A percentile compares a stretch with the other conserved stretches of the same genome.
phyloP scores from a whole-genome alignment of 2,113 vertebrate species.

The Datnioides undecimradiatus region DNA sequence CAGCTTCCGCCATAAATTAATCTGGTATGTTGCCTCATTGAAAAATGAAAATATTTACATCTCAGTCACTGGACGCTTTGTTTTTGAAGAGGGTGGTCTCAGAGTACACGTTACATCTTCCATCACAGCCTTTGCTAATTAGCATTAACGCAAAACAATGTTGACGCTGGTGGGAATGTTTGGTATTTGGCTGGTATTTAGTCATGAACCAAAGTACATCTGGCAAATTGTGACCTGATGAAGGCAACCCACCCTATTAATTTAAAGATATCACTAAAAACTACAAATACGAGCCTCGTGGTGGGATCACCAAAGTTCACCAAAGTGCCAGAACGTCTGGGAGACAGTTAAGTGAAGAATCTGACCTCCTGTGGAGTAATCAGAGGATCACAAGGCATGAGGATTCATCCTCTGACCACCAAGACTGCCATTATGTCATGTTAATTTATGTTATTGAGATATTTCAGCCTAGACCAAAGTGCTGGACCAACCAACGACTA shows the following conservation, averaged over 20 bases:
- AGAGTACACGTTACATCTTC: neutral
- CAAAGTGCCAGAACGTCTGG: no score
- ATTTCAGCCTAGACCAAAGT: neutral
- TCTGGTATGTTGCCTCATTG: constrained; percentile 21
- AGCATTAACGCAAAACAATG: neutral
- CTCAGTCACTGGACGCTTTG: constrained; percentile 21
- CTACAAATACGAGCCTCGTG: no score
- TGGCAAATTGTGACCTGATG: no score
- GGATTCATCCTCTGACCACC: neutral
- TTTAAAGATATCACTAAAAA: no score
- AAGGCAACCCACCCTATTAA: no score
- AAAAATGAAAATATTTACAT: constrained; percentile 10
- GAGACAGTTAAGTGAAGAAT: neutral
- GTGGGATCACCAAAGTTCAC: no score
- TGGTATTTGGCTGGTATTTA: no score
- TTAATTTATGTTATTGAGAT: neutral
- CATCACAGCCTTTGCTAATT: neutral
- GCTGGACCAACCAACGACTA: neutral
- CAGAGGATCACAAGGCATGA: no score
- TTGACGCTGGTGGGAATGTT: no score
- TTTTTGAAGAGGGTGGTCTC: neutral
- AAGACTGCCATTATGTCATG: neutral
- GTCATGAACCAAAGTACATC: no score
- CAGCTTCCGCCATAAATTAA: constrained; percentile 34
- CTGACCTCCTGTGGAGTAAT: no score